A percentile compares a stretch with the other conserved stretches of the same genome.
These are phyloP conservation scores for Leptobrachium leishanense DNA, from an alignment of 2,113 vertebrate species.

Conservation along the genomic window DNA sequence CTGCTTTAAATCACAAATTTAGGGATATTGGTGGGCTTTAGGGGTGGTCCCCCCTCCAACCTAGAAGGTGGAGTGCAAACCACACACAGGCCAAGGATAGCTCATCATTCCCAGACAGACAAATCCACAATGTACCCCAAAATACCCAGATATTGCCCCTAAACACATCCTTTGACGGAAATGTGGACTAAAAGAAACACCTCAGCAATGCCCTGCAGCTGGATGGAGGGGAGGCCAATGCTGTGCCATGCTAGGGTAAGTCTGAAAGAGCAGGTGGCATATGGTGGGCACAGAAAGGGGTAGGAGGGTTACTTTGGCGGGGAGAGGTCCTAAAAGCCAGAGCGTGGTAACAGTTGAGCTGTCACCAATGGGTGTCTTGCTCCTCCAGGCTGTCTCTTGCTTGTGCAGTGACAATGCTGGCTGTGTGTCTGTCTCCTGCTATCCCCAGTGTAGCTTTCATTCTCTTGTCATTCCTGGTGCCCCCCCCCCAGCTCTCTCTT, in stretches of 20 bases:
- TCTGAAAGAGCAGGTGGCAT: no score
- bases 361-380: not conserved
- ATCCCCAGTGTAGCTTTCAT: not conserved
- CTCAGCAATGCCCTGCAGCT: no score
- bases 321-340: conserved; percentile 35
- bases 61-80: no score
- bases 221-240: no score
- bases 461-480: not conserved
- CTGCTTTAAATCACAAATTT: no score
- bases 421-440: not conserved
- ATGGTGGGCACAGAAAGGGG: conserved; percentile 35
- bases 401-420: not conserved
- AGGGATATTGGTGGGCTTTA: no score
- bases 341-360: conserved; percentile 10
- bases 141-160: not conserved
- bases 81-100: not conserved
- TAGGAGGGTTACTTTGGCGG: conserved; percentile 16
- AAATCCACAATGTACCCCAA: not conserved
- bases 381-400: not conserved
- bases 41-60: no score
- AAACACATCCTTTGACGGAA: not conserved
- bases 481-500: no score
- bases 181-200: no score
- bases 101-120: not conserved
- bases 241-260: not conserved